Conservation (phyloP, 2,113 vertebrate genomes). For the Malurus melanocephalus region DNA sequence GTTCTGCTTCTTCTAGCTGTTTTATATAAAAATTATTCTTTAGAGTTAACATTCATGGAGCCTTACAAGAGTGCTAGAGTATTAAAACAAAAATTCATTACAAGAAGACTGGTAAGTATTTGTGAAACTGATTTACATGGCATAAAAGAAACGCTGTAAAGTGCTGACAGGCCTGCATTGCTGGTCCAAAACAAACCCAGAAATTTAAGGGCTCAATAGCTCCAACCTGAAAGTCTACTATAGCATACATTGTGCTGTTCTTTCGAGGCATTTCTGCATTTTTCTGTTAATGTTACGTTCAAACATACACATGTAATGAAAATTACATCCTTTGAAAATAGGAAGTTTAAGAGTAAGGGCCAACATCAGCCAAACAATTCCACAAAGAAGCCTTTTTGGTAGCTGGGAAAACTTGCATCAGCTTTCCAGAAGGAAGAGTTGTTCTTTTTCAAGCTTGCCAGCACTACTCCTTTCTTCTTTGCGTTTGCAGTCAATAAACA, state of each 20-base stretch:
- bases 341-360: neutral
- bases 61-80: neutral
- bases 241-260: fast-evolving
- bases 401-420: neutral
- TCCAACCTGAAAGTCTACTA: neutral
- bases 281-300: neutral
- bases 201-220: neutral
- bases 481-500: neutral
- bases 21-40: neutral
- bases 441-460: neutral
- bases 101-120: neutral
- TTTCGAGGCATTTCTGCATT: neutral
- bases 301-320: neutral
- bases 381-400: fast-evolving
- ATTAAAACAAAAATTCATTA: neutral
- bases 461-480: neutral
- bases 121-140: neutral
- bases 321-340: neutral
- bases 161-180: neutral
- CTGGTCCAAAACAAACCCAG: neutral
- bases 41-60: neutral
- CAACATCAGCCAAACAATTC: neutral
- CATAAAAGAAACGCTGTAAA: neutral
- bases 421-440: neutral
- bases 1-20: neutral